These are phyloP conservation scores for Scomber colias DNA, from an alignment of 2,113 vertebrate genomes.

Conservation along the genomic window DNA sequence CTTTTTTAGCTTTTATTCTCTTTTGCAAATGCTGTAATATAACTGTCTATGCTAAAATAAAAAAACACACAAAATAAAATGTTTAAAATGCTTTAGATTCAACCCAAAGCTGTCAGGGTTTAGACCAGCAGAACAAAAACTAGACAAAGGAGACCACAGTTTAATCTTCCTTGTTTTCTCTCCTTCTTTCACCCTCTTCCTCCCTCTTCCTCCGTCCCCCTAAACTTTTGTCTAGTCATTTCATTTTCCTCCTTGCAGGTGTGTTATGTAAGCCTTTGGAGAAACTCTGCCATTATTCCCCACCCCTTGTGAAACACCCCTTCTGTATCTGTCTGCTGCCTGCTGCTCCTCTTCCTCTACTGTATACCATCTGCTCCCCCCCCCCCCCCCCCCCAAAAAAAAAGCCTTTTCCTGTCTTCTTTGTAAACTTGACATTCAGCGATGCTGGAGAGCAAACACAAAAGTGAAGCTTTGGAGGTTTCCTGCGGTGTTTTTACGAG, in stretches of 20 bases:
- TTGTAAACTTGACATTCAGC: slow-evolving; percentile 25
- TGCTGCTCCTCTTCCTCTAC: slow-evolving; percentile 31
- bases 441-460: slow-evolving; percentile 18
- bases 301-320: slow-evolving; percentile 33
- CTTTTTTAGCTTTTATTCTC: no score
- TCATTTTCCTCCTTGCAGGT: slow-evolving; percentile 55
- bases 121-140: not conserved
- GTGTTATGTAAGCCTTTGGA: slow-evolving; percentile 57
- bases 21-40: no score
- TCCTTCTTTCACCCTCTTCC: not conserved
- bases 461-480: slow-evolving; percentile 22
- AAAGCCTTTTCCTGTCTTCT: slow-evolving; percentile 25
- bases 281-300: slow-evolving; percentile 25
- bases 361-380: slow-evolving; percentile 9
- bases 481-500: slow-evolving; percentile 31
- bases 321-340: slow-evolving; percentile 35
- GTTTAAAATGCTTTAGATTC: not conserved
- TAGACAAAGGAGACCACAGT: not conserved
- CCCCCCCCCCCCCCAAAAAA: not conserved
- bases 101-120: not conserved
- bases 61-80: not conserved
- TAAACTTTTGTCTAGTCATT: slow-evolving; percentile 35
- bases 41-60: not conserved
- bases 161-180: not conserved
- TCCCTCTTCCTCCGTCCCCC: not conserved